Percentiles rank a stretch among this genome's conserved stretches.
Conservation (phyloP, 1,140 invertebrate genomes). For the Caenorhabditis inopinata region DNA sequence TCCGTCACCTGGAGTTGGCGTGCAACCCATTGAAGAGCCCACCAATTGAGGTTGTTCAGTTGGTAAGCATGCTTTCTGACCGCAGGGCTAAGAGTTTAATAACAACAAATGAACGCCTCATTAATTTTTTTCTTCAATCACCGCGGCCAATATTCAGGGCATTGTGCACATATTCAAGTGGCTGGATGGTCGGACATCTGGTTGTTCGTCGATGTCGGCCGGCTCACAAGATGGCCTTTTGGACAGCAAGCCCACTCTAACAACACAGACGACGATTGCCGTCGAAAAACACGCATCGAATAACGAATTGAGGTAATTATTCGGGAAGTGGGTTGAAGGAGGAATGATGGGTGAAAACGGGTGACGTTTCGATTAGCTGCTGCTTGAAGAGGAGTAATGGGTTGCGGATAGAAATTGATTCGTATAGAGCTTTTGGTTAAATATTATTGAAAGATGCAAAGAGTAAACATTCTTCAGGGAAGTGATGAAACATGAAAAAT, state of each 20-base stretch:
- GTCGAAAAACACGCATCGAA: slow-evolving; percentile 15
- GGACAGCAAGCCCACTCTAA: background rate
- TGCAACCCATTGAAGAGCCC: background rate
- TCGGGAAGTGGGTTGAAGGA: background rate
- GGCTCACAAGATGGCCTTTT: background rate
- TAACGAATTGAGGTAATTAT: slow-evolving; percentile 31
- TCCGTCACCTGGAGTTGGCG: slow-evolving; percentile 5
- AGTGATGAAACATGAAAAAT: too few species aligned
- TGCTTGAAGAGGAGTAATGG: slow-evolving; percentile 23
- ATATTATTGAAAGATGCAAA: background rate
- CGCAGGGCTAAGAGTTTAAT: background rate
- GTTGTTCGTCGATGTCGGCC: background rate
- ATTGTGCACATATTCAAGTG: slow-evolving; percentile 31
- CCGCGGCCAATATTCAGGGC: background rate
- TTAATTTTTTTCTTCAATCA: background rate
- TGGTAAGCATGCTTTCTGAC: background rate
- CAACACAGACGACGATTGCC: background rate
- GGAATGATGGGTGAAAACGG: background rate
- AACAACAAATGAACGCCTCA: background rate
- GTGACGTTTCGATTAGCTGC: slow-evolving; percentile 13
- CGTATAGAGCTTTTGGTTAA: background rate
- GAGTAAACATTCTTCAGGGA: too few species aligned
- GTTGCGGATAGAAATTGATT: background rate
- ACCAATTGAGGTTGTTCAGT: background rate
- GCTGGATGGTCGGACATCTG: slow-evolving; percentile 21